Conservation (phyloP, 2,888 invertebrate species). For the Eupithecia pulchellata region DNA sequence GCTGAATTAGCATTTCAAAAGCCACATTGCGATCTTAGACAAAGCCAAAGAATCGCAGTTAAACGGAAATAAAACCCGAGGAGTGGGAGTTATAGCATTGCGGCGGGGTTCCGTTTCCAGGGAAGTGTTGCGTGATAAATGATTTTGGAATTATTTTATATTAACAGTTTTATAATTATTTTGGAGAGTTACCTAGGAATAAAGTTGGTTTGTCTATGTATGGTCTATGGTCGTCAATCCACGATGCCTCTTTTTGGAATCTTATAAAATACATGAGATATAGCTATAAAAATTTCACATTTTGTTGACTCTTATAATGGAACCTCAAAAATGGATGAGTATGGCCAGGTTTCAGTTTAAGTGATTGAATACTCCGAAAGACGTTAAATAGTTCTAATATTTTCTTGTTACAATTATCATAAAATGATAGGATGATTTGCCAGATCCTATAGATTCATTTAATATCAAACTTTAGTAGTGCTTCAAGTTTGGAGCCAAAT, state of each 20-base stretch:
- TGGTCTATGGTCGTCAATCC: too few relatives aligned
- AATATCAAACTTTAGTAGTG: too few relatives aligned
- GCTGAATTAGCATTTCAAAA: conserved; percentile 54
- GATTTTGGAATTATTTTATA: conserved; percentile 17
- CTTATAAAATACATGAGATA: not conserved
- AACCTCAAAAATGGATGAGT: not conserved
- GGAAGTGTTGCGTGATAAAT: conserved; percentile 12
- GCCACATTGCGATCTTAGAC: conserved; percentile 50
- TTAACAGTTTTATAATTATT: too few relatives aligned
- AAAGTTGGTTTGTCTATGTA: not conserved
- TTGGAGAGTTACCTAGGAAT: not conserved
- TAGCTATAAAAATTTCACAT: too few relatives aligned
- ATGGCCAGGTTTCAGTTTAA: not conserved
- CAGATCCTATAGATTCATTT: too few relatives aligned
- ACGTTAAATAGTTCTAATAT: too few relatives aligned
- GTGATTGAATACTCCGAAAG: not conserved
- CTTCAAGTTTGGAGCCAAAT: too few relatives aligned
- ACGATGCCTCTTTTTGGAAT: not conserved
- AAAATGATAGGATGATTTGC: too few relatives aligned
- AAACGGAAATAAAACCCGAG: conserved; percentile 46
- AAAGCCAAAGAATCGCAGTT: conserved; percentile 48
- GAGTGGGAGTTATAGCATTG: conserved; percentile 24
- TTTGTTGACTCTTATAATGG: too few relatives aligned
- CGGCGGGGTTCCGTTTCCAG: conserved; percentile 32
- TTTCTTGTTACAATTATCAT: too few relatives aligned